Percentiles rank a stretch among this genome's conserved stretches.
phyloP scores from a whole-genome alignment of 2,888 invertebrate genomes.

The Polydrusus pterygomalis region DNA sequence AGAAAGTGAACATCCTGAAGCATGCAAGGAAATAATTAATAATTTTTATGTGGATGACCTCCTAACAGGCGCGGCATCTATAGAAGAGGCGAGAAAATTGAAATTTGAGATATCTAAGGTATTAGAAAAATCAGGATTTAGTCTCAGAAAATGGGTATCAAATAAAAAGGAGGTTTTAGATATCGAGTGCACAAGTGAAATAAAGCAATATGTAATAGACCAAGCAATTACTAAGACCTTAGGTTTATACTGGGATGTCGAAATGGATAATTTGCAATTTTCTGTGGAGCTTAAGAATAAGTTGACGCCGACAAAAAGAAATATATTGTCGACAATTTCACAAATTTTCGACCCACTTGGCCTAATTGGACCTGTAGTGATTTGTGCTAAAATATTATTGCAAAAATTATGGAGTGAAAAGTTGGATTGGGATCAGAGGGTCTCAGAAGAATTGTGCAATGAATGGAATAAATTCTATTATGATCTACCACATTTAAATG shows the following conservation, averaged over 20 bases:
- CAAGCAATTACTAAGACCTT: too few relatives aligned
- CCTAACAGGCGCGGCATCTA: conserved; percentile 39
- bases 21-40: conserved; percentile 42
- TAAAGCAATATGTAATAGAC: too few relatives aligned
- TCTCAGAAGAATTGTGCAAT: conserved; percentile 14
- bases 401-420: conserved; percentile 24
- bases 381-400: conserved; percentile 29
- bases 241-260: conserved; percentile 22
- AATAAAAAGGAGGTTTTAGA: conserved; percentile 43
- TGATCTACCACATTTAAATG: conserved; percentile 19
- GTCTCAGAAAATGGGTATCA: conserved; percentile 50
- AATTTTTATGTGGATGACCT: conserved; percentile 53
- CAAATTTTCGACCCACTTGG: conserved; percentile 36
- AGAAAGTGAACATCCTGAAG: not conserved
- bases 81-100: conserved; percentile 20
- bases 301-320: conserved; percentile 22
- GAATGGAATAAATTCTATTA: conserved; percentile 18
- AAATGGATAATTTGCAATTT: conserved; percentile 10
- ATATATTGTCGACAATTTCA: conserved; percentile 3
- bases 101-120: conserved; percentile 33
- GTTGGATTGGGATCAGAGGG: conserved; percentile 25
- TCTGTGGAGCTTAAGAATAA: not conserved
- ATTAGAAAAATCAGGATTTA: conserved; percentile 32
- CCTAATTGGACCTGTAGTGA: conserved; percentile 24
- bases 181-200: too few relatives aligned